Evolutionary conservation across 2,113 vertebrate species (phyloP).

Genomic region (Polyodon spathula): DNA sequence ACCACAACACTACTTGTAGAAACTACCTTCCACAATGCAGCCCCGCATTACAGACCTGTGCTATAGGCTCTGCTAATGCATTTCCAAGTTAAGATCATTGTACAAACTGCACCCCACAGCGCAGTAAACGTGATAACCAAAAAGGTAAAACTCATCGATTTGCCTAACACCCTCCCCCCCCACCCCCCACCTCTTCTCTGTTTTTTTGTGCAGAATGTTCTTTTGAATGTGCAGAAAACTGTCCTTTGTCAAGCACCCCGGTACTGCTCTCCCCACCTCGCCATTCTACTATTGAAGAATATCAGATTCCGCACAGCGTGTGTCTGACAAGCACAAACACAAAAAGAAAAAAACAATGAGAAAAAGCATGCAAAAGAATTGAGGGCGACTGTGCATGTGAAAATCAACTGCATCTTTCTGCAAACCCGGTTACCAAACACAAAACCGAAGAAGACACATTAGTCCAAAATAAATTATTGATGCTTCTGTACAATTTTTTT

Average conservation of each 20-base stretch:
- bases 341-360: neutral
- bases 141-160: no score
- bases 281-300: neutral
- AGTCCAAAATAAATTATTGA: neutral
- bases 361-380: neutral
- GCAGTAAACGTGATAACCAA: no score
- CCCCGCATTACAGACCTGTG: no score
- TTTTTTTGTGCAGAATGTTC: neutral
- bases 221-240: neutral
- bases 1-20: no score
- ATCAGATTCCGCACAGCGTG: neutral
- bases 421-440: neutral
- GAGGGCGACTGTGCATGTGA: neutral
- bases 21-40: no score
- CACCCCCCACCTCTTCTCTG: no score
- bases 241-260: neutral
- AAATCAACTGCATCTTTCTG: neutral
- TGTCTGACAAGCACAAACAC: neutral
- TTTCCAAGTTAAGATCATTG: no score
- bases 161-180: no score
- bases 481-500: no score
- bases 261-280: neutral
- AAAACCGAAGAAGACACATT: neutral
- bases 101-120: no score
- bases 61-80: no score